Conservation (phyloP, 2,888 invertebrate genomes). For the Oligia fasciuncula region DNA sequence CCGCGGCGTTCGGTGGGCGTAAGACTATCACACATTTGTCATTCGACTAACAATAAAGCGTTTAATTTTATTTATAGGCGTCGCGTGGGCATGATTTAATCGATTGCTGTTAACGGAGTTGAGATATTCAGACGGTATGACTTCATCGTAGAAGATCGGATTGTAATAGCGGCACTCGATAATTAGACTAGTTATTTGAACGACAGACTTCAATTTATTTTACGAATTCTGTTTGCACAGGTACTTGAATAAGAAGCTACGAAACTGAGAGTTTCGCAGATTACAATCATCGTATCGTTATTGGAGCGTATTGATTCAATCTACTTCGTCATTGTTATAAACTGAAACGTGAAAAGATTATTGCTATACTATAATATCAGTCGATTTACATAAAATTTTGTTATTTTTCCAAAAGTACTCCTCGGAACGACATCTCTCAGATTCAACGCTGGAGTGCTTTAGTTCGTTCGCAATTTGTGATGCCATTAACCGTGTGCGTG, state of each 20-base stretch:
- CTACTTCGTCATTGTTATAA: constrained; percentile 64
- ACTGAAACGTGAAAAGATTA: constrained; percentile 75
- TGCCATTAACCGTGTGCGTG: constrained; percentile 84
- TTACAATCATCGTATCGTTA: constrained; percentile 45
- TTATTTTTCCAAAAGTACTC: constrained; percentile 82
- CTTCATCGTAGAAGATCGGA: constrained; percentile 69
- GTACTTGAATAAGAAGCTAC: constrained; percentile 11
- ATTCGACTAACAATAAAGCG: constrained; percentile 86
- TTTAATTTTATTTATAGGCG: constrained; percentile 85
- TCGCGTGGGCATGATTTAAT: constrained; percentile 81
- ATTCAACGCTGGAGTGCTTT: constrained; percentile 78
- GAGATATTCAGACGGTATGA: constrained; percentile 73
- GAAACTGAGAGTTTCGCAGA: constrained; percentile 28
- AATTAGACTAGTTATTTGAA: constrained; percentile 30
- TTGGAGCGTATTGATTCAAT: constrained; percentile 63
- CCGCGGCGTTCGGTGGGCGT: constrained; percentile 76
- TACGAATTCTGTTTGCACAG: not conserved
- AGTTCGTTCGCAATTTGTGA: constrained; percentile 86
- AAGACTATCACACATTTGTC: constrained; percentile 85
- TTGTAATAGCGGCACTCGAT: constrained; percentile 36
- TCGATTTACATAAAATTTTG: constrained; percentile 83
- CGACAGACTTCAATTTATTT: not conserved
- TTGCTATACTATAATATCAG: constrained; percentile 75
- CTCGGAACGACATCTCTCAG: constrained; percentile 77
- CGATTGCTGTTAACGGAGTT: constrained; percentile 77